These are phyloP conservation scores for Drosophila tripunctata DNA, from an alignment of 2,888 invertebrate species.

Conservation along the genomic window DNA sequence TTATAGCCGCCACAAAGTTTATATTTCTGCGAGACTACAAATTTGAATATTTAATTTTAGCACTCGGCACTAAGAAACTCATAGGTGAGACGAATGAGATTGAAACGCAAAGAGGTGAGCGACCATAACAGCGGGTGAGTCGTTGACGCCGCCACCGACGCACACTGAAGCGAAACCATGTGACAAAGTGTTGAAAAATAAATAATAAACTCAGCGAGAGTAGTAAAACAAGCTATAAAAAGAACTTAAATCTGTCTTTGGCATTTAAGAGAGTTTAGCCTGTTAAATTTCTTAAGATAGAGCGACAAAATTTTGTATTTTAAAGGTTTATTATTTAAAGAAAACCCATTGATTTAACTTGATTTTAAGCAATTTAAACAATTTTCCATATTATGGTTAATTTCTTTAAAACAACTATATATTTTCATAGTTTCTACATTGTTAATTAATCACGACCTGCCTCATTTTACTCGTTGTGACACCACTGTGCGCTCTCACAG, in stretches of 20 bases:
- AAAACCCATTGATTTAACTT: too few relatives aligned
- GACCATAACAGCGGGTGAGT: constrained; percentile 42
- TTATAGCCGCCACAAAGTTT: constrained; percentile 45
- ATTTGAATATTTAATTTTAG: constrained; percentile 76
- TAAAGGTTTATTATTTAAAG: too few relatives aligned
- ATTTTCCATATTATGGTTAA: too few relatives aligned
- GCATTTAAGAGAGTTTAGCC: too few relatives aligned
- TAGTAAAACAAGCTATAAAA: not conserved
- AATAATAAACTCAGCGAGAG: not conserved
- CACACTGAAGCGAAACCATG: constrained; percentile 40
- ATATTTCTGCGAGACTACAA: constrained; percentile 51
- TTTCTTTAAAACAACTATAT: too few relatives aligned
- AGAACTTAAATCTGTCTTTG: not conserved
- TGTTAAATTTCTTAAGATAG: too few relatives aligned
- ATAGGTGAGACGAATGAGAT: constrained; percentile 16
- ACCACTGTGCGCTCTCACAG: constrained; percentile 45
- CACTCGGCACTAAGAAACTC: constrained; percentile 36
- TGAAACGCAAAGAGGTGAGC: constrained; percentile 24
- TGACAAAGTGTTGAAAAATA: not conserved
- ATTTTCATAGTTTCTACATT: too few relatives aligned
- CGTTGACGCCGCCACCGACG: constrained; percentile 65
- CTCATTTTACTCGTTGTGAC: constrained; percentile 19
- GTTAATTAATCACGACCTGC: constrained; percentile 29
- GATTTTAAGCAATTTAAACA: too few relatives aligned
- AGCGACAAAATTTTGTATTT: too few relatives aligned